Evolutionary conservation across 2,797 vertebrate species (phyloP).

Genomic region (Poecile montanus): DNA sequence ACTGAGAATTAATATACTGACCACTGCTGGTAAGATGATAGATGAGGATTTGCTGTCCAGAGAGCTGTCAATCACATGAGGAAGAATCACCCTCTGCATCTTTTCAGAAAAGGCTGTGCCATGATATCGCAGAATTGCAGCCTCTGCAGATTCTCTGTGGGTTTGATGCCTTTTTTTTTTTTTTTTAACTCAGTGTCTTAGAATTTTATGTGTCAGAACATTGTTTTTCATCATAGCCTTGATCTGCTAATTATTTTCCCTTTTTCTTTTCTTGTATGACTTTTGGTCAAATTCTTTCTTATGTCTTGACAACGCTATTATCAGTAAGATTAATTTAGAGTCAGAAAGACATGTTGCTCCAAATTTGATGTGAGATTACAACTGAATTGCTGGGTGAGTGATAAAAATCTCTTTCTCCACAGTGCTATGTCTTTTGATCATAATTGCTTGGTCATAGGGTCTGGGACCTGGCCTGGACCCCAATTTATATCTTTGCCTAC

Average conservation of each 20-base stretch:
- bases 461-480: background rate
- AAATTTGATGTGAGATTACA: background rate
- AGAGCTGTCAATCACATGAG: background rate
- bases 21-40: background rate
- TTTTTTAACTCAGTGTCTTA: background rate
- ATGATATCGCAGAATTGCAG: background rate
- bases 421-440: background rate
- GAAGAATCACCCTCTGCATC: background rate
- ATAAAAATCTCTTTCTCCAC: background rate
- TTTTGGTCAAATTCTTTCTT: background rate
- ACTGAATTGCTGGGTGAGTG: background rate
- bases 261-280: background rate
- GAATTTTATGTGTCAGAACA: background rate
- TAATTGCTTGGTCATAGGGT: background rate
- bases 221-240: background rate
- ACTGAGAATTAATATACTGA: background rate
- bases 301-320: background rate
- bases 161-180: background rate
- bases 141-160: background rate
- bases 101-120: background rate
- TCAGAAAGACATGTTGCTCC: background rate
- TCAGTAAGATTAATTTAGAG: background rate
- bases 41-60: background rate
- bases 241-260: background rate
- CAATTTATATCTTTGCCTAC: background rate